Percentiles rank a stretch among this genome's conserved stretches.
These are phyloP conservation scores for Leuctra nigra DNA, from an alignment of 2,888 invertebrate species.

Conservation along the genomic window DNA sequence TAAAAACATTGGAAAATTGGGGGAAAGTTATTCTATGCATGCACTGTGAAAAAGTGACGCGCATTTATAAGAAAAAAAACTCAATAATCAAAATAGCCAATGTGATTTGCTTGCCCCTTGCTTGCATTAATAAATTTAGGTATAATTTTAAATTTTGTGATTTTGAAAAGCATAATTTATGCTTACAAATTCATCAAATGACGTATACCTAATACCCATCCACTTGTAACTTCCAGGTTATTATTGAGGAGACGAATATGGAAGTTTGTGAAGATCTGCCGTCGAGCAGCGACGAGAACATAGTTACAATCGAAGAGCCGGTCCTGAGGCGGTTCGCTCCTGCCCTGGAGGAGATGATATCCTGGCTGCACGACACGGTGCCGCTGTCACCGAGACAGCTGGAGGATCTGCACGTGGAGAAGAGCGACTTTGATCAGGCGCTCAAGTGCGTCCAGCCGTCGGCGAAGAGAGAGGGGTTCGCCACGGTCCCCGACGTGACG, in stretches of 20 bases:
- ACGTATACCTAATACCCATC: no score
- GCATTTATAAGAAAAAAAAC: no score
- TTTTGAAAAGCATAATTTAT: no score
- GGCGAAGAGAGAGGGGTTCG: constrained; percentile 94
- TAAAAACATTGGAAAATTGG: no score
- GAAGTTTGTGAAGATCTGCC: neutral
- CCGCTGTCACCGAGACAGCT: constrained; percentile 58
- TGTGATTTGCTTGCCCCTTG: no score
- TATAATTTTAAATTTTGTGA: no score
- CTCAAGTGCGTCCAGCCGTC: constrained; percentile 83
- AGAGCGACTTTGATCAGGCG: constrained; percentile 71
- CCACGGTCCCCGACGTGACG: constrained; percentile 93
- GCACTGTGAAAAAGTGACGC: no score
- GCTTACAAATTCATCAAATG: no score
- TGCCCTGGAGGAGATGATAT: constrained; percentile 50
- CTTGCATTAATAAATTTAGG: no score
- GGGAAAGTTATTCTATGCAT: no score
- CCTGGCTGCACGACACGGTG: constrained; percentile 56
- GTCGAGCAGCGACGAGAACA: neutral
- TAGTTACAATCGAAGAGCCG: neutral
- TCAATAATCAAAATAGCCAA: no score
- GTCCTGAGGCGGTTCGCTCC: constrained; percentile 23
- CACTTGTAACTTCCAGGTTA: neutral
- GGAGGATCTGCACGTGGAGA: constrained; percentile 56
- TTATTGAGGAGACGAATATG: neutral